phyloP scores from a whole-genome alignment of 2,113 vertebrate species.

The Talpa occidentalis region DNA sequence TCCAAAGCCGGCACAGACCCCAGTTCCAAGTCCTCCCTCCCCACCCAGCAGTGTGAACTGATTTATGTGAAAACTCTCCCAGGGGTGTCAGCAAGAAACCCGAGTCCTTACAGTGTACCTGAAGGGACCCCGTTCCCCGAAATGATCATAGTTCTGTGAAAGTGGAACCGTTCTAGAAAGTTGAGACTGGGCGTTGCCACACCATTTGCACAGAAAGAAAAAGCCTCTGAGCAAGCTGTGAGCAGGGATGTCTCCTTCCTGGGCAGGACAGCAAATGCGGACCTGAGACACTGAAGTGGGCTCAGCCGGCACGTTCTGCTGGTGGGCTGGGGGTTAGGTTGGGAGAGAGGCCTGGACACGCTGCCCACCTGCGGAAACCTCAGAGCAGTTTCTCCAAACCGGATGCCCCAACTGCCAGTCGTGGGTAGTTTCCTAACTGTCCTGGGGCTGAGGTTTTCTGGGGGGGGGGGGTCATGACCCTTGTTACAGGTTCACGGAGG shows the following conservation, averaged over 20 bases:
- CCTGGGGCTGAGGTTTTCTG: neutral
- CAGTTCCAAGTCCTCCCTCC: neutral
- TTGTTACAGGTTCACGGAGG: neutral
- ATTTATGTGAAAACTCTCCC: neutral
- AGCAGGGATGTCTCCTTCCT: neutral
- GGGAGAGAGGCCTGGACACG: neutral
- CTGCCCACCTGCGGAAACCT: neutral
- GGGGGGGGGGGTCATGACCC: neutral
- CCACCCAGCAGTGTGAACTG: neutral
- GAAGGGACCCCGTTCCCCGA: neutral
- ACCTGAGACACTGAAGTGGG: accelerated
- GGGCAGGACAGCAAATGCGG: neutral
- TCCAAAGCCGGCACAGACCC: neutral
- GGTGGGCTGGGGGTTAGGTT: neutral
- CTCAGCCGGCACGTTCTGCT: neutral
- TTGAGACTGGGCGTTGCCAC: neutral
- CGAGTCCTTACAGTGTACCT: neutral
- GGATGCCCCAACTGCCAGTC: neutral
- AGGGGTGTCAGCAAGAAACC: neutral
- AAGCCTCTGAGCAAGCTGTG: neutral
- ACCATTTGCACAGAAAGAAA: neutral
- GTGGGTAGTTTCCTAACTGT: neutral
- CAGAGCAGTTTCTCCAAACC: neutral
- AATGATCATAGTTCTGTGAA: conserved; percentile 60
- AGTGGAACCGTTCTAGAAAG: conserved; percentile 33